Percentiles rank a stretch among this genome's conserved stretches.
These are phyloP conservation scores for Theristus sp. DNA, from an alignment of 2,888 invertebrate genomes.

Conservation along the genomic window DNA sequence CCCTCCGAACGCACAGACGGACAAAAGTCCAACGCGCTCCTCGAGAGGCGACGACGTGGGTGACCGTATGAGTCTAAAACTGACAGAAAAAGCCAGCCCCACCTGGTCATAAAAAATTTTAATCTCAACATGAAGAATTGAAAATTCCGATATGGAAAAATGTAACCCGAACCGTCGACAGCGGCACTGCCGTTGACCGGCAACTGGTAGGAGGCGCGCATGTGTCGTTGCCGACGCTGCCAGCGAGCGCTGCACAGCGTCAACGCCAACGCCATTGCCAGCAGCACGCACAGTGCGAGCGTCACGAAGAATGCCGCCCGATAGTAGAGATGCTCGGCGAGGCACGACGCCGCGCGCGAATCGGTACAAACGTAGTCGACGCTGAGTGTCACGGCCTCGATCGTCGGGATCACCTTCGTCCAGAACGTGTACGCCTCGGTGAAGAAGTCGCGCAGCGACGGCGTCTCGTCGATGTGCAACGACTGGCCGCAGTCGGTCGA, in stretches of 20 bases:
- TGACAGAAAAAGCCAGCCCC: no score
- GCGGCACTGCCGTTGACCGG: no score
- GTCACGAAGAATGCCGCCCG: background rate
- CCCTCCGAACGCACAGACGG: no score
- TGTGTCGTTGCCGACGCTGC: background rate
- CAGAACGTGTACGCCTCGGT: background rate
- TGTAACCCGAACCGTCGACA: no score
- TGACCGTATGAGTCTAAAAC: no score
- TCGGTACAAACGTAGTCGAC: background rate
- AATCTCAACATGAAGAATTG: no score
- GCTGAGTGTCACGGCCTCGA: background rate
- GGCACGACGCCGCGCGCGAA: no score
- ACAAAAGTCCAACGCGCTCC: no score
- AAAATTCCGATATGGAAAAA: no score
- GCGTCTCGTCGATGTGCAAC: background rate
- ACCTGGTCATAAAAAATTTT: no score
- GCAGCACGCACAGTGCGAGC: background rate
- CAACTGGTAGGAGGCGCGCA: background rate
- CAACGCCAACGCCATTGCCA: background rate
- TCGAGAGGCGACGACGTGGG: no score
- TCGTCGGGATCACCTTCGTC: background rate
- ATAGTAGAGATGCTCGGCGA: background rate
- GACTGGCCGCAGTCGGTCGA: background rate
- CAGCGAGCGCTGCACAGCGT: no score
- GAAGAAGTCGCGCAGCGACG: background rate